Conservation (phyloP, 35 echinoderm and acorn worm genomes). For the Lytechinus variegatus region DNA sequence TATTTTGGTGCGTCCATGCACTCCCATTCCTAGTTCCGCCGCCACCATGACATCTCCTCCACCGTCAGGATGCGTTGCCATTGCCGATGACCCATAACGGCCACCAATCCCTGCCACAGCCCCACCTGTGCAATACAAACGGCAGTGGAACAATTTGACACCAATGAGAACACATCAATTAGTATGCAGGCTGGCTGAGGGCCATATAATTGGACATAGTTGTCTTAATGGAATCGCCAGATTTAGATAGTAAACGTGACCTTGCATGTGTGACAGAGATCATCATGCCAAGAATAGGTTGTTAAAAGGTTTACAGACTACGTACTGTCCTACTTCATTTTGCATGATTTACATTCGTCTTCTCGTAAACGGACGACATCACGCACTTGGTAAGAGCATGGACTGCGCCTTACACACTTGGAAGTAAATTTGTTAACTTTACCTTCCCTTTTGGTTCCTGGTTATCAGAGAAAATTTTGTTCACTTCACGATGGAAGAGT, state of each 20-base stretch:
- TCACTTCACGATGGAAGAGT: too few species aligned
- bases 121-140: background rate
- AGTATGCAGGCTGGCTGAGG: background rate
- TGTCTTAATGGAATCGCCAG: background rate
- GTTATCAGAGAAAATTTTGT: too few species aligned
- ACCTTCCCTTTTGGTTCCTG: too few species aligned
- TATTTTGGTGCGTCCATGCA: background rate
- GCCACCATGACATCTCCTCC: background rate
- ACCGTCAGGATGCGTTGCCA: background rate
- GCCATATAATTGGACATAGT: conserved; percentile 2
- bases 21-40: background rate
- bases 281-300: background rate
- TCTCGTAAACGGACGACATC: background rate
- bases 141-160: background rate
- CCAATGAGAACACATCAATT: background rate
- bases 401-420: background rate
- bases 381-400: background rate
- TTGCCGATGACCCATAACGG: background rate
- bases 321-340: background rate
- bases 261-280: background rate
- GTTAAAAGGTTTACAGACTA: background rate
- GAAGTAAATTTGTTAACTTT: background rate
- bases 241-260: conserved; percentile 19
- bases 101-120: background rate
- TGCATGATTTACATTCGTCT: background rate